Evolutionary conservation across 35 echinoderm and acorn worm species (phyloP), one percentile per base, ranked within the genome.

Genomic region (Ophiothrix spiculata): DNA sequence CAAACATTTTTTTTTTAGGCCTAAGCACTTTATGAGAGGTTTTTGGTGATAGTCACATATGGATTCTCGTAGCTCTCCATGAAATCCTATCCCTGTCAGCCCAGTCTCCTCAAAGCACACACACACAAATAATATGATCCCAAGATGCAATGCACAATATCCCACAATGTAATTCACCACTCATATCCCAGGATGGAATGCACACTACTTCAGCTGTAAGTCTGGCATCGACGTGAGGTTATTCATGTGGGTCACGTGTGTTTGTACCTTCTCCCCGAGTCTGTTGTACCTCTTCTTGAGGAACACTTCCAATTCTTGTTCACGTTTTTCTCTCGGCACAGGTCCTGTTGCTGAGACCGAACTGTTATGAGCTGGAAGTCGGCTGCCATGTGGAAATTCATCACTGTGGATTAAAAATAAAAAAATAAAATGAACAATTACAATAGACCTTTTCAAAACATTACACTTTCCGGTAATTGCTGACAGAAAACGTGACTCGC

Each of bases 361-460:
- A 75, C 94, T 98, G 75, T 98, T 98, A 74, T 98, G 96, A 4
- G 92, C 74, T 56, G 96, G 96, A 75, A 99, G 89, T 76, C 92
- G 94, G 64, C 87, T 88, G 37, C 96, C 96, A 92, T 86, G 82
- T 31, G 96, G 96, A 92, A 99, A 99, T 60, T 99, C 96, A 46
- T 99, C 96, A 91, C 92, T 97, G 90, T 25, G 35, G 3, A 35
- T 21, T 33, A 64, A 34, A 37, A 75, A 87, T 11, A 32, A 85
- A 82, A 81, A 87, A 17, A 77, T 21, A 69, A 25, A 31, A 25
- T 69, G n/a, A 32, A 74, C n/a, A 25, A 74, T 29, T 29, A 74
- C 33, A 74, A 74, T 29, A 74, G 25, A 29, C 25, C 64, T 74
- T 29, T 29, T 29, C n/a, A 74, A 32, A 32, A 74, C n/a, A 32